phyloP scores from a whole-genome alignment of 2,113 vertebrate species.

The Camelus bactrianus region DNA sequence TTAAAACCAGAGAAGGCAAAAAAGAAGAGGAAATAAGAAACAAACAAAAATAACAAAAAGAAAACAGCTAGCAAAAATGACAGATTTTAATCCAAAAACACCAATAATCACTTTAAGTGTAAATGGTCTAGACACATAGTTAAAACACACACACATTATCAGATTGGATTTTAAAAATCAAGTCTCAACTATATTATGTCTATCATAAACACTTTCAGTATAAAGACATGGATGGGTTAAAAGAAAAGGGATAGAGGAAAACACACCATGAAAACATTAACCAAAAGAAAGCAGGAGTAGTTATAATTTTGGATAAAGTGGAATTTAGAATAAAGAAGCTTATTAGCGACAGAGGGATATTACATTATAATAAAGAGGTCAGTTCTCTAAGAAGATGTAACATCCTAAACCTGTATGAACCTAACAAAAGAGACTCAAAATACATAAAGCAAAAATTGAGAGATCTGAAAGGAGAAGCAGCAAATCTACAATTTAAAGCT shows the following conservation, averaged over 20 bases:
- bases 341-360: background rate
- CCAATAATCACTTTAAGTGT: background rate
- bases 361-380: background rate
- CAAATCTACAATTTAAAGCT: background rate
- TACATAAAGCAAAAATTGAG: background rate
- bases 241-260: background rate
- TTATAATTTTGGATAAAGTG: background rate
- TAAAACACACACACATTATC: background rate
- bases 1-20: background rate
- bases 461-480: background rate
- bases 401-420: background rate
- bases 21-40: background rate
- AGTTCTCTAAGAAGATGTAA: background rate
- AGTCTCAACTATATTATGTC: background rate
- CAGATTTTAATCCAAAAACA: background rate
- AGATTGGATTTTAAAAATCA: background rate
- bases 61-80: background rate
- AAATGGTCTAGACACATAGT: background rate
- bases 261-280: background rate
- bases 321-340: constrained; percentile 5
- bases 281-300: background rate
- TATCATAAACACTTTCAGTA: background rate
- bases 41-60: background rate
- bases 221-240: background rate
- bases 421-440: background rate